Base-by-base conservation (phyloP, 2,113 vertebrate genomes). In the Elaphurus davidianus region DNA sequence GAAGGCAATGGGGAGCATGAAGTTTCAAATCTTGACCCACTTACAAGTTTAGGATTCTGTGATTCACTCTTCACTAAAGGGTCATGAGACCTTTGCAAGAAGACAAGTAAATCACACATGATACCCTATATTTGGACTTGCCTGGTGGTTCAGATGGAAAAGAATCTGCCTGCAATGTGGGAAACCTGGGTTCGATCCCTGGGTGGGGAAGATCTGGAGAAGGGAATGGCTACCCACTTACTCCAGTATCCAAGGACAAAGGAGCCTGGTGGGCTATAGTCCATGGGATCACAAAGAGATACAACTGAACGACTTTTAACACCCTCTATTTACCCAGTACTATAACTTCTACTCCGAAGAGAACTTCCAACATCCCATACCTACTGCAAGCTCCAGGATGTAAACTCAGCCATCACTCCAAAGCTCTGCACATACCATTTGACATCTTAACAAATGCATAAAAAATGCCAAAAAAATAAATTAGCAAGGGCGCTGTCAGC, bases 371-470 rank as follows among this genome's bases (percentile, higher is more conserved):
- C 12, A 28, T 27, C 50, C 50, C 43, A 36, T 27, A 33, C 21
- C 36, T 67, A 27, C 25, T 79, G 43, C n/a, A 83, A 94, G 54
- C 43, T 90, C 64, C 45, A 40, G 79, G 50, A 84, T 91, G 47
- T 67, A 91, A 91, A 94, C 52, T 64, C 82, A 83, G 30, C 83
- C 62, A 94, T 95, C 62, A 92, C 17, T 57, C 76, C 71, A 55
- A 50, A 47, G 74, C 52, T 97, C n/a, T n/a, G 28, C 27, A n/a
- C 36, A 9, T 91, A 92, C 87, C 92, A 71, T 83, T 90, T 92
- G 95, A 97, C 93, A 97, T 97, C 96, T 98, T 97, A 96, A 97
- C 93, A 96, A 96, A 98, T 76, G 87, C 83, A 90, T n/a, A 78
- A 7, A 28, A 76, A 59, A 87, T 95, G 84, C 97, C 94, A 98